These are phyloP conservation scores for Rhinichthys klamathensis DNA, from an alignment of 2,113 vertebrate species.

Conservation along the genomic window DNA sequence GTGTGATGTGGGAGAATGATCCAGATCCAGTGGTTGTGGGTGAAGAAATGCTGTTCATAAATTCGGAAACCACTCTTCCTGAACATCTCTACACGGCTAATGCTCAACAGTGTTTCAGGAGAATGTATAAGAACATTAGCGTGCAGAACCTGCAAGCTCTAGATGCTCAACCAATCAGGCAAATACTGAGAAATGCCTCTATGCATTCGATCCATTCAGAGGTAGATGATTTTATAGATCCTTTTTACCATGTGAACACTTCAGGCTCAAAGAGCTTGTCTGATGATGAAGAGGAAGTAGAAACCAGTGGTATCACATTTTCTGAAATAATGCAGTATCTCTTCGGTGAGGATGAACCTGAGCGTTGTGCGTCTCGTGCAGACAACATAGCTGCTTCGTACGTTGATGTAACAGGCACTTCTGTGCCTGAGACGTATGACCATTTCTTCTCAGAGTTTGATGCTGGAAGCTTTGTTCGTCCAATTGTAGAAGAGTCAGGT, in stretches of 20 bases:
- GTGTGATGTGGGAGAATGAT: slow-evolving; percentile 64
- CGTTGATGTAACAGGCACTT: slow-evolving; percentile 64
- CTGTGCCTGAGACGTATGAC: slow-evolving; percentile 86
- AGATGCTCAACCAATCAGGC: slow-evolving; percentile 49
- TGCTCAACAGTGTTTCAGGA: slow-evolving; percentile 53
- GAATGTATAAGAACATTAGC: slow-evolving; percentile 72
- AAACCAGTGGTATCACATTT: slow-evolving; percentile 66
- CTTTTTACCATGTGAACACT: slow-evolving; percentile 42
- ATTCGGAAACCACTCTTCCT: slow-evolving; percentile 50
- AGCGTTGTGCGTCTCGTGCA: slow-evolving; percentile 40
- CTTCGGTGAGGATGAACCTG: slow-evolving; percentile 63
- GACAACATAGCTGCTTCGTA: slow-evolving; percentile 45
- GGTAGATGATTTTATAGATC: slow-evolving; percentile 50
- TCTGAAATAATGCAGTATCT: slow-evolving; percentile 69
- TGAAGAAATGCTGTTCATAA: slow-evolving; percentile 38
- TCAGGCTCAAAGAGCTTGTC: slow-evolving; percentile 53
- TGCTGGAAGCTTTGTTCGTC: slow-evolving; percentile 67
- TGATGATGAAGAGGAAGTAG: slow-evolving; percentile 45
- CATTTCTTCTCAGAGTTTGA: slow-evolving; percentile 86
- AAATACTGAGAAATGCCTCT: slow-evolving; percentile 45
- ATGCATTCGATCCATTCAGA: slow-evolving; percentile 50
- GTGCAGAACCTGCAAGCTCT: slow-evolving; percentile 69
- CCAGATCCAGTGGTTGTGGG: slow-evolving; percentile 6
- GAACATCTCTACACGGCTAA: slow-evolving; percentile 45
- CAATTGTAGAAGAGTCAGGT: slow-evolving; percentile 49